These are phyloP conservation scores for Butorides virescens DNA, from an alignment of 2,113 vertebrate species.

Conservation along the genomic window DNA sequence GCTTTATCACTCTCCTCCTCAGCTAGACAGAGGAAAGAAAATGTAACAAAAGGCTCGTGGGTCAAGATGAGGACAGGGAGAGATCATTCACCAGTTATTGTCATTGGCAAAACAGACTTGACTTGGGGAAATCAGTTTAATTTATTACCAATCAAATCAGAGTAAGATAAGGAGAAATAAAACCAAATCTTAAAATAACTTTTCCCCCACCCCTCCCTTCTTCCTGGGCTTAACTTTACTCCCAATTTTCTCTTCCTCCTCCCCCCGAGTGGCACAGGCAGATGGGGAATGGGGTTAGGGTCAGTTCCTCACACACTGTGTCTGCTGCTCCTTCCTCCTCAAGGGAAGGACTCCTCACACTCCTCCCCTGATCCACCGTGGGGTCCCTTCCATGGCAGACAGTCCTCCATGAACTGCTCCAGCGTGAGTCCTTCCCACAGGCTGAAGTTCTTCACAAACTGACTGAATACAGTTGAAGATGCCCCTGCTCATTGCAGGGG, in stretches of 20 bases:
- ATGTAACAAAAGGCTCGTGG: neutral
- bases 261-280: accelerated
- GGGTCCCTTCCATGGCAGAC: neutral
- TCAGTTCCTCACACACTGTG: neutral
- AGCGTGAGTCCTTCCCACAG: neutral
- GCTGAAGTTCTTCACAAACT: neutral
- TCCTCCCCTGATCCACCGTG: neutral
- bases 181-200: neutral
- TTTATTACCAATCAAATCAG: neutral
- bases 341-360: neutral
- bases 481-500: too few species aligned
- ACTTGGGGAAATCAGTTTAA: neutral
- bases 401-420: neutral
- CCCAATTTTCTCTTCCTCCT: too few species aligned
- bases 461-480: too few species aligned
- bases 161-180: neutral
- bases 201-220: neutral
- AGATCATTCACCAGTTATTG: neutral
- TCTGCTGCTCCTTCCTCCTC: neutral
- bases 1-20: accelerated
- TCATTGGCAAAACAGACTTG: neutral
- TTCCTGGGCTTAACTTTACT: too few species aligned
- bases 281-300: accelerated
- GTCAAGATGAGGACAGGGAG: neutral
- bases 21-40: neutral